These are phyloP conservation scores for Hydropotes inermis DNA, from an alignment of 2,113 vertebrate species.

Conservation along the genomic window DNA sequence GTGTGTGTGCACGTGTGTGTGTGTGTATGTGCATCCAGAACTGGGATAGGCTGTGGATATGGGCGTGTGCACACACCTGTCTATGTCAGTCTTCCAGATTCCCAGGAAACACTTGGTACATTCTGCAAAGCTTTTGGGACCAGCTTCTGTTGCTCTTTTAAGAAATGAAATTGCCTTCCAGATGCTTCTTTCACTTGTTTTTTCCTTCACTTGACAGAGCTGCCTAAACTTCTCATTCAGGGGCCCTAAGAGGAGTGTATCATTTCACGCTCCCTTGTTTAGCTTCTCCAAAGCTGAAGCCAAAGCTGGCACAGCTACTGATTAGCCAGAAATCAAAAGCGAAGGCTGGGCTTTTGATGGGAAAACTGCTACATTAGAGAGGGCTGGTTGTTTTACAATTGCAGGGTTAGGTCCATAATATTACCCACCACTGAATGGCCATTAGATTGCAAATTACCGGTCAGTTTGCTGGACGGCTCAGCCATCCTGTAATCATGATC, in stretches of 20 bases:
- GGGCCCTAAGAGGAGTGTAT: slow-evolving; percentile 48
- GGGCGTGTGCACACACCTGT: background rate
- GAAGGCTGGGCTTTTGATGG: slow-evolving; percentile 66
- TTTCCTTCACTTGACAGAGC: slow-evolving; percentile 46
- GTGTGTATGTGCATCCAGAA: background rate
- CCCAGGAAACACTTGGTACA: background rate
- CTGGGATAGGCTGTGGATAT: too few relatives aligned
- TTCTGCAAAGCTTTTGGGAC: background rate
- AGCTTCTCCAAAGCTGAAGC: slow-evolving; percentile 64
- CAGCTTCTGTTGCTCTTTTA: slow-evolving; percentile 58
- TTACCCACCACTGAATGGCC: slow-evolving; percentile 65
- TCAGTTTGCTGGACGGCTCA: slow-evolving; percentile 64
- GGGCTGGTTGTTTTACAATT: slow-evolving; percentile 67
- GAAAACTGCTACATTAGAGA: slow-evolving; percentile 73
- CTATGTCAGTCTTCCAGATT: background rate
- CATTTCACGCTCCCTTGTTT: slow-evolving; percentile 62
- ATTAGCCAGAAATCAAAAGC: slow-evolving; percentile 72
- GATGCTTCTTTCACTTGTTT: slow-evolving; percentile 48
- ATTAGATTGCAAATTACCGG: slow-evolving; percentile 75
- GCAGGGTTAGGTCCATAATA: slow-evolving; percentile 71
- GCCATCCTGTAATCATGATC: slow-evolving; percentile 68
- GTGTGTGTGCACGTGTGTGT: background rate
- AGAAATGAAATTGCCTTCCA: slow-evolving; percentile 60
- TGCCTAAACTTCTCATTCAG: slow-evolving; percentile 50
- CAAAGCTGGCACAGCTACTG: slow-evolving; percentile 67